Evolutionary conservation across 2,797 vertebrate species (phyloP), one percentile per base, ranked within the genome.

Genomic region (Paguma larvata): DNA sequence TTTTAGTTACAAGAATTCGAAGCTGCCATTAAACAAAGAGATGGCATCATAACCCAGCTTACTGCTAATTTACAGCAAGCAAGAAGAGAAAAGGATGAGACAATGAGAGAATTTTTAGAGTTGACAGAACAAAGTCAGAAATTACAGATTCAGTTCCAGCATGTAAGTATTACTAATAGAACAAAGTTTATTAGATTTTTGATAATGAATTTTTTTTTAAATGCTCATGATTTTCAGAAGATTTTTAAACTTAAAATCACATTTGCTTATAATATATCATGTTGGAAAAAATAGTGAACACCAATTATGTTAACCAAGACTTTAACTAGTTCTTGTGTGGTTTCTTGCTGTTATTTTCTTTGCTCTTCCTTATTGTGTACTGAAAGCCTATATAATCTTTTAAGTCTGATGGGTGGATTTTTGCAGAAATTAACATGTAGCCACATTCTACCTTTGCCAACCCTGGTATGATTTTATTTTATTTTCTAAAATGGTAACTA

Each of bases 91-190:
- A 99, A 99, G 96, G 99, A 99, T 68, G 99, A 99, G 97, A 99
- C 99, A 91, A 99, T 99, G 99, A 99, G 99, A 96, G 99, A 99
- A 97, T 99, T 99, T 97, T 98, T 99, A 96, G 99, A 99, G 82
- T 98, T 99, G 96, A 99, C 99, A 0, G 99, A 99, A 92, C 99
- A 99, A 98, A 99, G 99, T 98, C 99, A 99, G 97, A 99, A 99
- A 93, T 99, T 99, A n/a, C 99, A 99, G 85, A 99, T 99, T 98
- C 99, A 99, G 85, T 99, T 99, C 97, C 99, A 99, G 89, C 99
- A 99, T 99, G 99, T 99, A 97, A 98, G 98, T 98, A 91, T 63
- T 62, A 80, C 18, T 16, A 72, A 44, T 41, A 27, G 38, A 82
- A 83, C 32, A 85, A 86, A 68, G 59, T 53, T 77, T 82, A 87